phyloP scores from a whole-genome alignment of 2,888 invertebrate species.

The Therioaphis trifolii region DNA sequence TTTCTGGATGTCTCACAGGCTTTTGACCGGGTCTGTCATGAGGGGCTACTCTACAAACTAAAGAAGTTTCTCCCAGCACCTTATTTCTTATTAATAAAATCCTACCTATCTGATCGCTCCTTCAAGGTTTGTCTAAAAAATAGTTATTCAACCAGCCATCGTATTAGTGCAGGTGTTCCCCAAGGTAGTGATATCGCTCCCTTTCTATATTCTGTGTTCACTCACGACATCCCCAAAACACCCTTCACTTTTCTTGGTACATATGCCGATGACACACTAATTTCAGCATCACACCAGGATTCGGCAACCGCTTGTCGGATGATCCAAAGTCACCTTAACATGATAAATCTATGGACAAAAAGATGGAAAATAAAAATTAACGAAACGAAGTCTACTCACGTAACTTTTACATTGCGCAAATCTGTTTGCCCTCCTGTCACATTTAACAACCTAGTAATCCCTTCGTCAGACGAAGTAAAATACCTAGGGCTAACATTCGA shows the following conservation, averaged over 20 bases:
- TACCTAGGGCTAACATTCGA: conserved; percentile 60
- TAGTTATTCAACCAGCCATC: conserved; percentile 19
- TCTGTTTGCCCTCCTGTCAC: conserved; percentile 23
- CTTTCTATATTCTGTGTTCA: background rate
- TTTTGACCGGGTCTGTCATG: conserved; percentile 64
- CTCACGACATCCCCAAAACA: background rate
- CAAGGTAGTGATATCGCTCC: background rate
- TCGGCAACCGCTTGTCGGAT: background rate
- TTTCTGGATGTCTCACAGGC: conserved; percentile 63
- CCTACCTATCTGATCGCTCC: conserved; percentile 50
- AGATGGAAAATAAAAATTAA: conserved; percentile 38
- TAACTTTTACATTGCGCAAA: conserved; percentile 38
- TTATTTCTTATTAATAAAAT: conserved; percentile 43
- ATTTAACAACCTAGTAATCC: conserved; percentile 38
- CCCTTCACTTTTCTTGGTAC: conserved; percentile 7
- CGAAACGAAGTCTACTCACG: conserved; percentile 19
- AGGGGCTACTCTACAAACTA: conserved; percentile 59
- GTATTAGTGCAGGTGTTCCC: background rate
- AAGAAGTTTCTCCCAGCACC: conserved; percentile 42
- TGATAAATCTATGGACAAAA: background rate
- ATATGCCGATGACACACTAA: conserved; percentile 42
- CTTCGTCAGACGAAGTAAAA: conserved; percentile 25
- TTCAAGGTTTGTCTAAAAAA: conserved; percentile 48
- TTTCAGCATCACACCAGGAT: conserved; percentile 36
- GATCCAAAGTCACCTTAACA: conserved; percentile 12